These are phyloP conservation scores for Callocephalon fimbriatum DNA, from an alignment of 2,113 vertebrate species.

Conservation along the genomic window DNA sequence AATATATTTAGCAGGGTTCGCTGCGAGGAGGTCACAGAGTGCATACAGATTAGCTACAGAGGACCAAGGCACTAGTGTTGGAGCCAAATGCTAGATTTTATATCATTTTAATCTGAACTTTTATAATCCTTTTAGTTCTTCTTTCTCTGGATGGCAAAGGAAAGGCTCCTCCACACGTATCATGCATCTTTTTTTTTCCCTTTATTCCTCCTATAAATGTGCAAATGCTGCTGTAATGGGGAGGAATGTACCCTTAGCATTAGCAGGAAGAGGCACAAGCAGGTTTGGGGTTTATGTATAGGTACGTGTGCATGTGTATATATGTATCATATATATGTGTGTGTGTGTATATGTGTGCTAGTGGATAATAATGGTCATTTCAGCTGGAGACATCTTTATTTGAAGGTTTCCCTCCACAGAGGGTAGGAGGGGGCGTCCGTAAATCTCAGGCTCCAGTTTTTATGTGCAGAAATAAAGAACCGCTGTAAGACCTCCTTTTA, in stretches of 20 bases:
- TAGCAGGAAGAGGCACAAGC: constrained; percentile 54
- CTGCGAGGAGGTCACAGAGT: constrained; percentile 97
- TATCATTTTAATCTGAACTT: constrained; percentile 91
- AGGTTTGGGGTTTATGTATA: constrained; percentile 53
- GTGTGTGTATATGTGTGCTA: not conserved
- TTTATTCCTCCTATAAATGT: constrained; percentile 74
- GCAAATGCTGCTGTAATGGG: constrained; percentile 73
- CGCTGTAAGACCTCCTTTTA: not conserved
- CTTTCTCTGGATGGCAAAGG: constrained; percentile 80
- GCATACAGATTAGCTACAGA: constrained; percentile 99
- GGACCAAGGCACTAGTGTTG: constrained; percentile 87
- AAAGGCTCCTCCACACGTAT: constrained; percentile 69
- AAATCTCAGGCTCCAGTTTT: constrained; percentile 8
- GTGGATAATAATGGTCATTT: constrained; percentile 60
- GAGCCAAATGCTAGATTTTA: constrained; percentile 91
- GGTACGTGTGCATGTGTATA: not conserved
- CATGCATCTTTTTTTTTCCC: constrained; percentile 26
- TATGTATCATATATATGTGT: not conserved
- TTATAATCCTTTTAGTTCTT: constrained; percentile 88
- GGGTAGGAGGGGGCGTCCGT: not conserved
- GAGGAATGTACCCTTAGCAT: constrained; percentile 50
- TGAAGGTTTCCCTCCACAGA: constrained; percentile 54
- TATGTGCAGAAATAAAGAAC: constrained; percentile 6
- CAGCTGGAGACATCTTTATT: constrained; percentile 74
- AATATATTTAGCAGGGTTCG: constrained; percentile 99